Evolutionary conservation across 1,140 invertebrate species (phyloP).

Genomic region (Ceratoteleas bidentatus): DNA sequence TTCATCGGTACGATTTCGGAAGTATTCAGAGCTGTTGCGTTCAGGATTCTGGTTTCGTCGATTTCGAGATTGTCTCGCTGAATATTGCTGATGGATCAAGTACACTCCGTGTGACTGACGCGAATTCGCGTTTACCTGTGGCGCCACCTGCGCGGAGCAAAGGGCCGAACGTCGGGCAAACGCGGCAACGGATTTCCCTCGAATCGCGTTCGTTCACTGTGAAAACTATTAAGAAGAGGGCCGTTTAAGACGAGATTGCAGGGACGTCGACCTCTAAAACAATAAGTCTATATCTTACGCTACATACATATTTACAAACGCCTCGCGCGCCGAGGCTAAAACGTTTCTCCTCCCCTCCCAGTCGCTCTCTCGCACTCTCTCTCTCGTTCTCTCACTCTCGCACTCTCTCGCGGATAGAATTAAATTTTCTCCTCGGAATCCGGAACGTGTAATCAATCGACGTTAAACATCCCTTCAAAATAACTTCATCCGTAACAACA

Average conservation of each 20-base stretch:
- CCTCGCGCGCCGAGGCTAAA: slow-evolving; percentile 67
- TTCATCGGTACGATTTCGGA: too few species aligned
- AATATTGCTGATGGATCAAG: too few species aligned
- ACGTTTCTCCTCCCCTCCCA: slow-evolving; percentile 19
- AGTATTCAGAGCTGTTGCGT: too few species aligned
- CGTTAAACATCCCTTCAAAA: slow-evolving; percentile 42
- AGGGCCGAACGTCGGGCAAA: too few species aligned
- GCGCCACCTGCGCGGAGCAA: too few species aligned
- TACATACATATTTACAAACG: slow-evolving; percentile 81
- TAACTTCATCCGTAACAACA: slow-evolving; percentile 53
- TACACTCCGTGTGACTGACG: too few species aligned
- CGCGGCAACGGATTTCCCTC: slow-evolving; percentile 13
- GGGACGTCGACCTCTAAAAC: slow-evolving; percentile 78
- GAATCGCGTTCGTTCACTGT: slow-evolving; percentile 13
- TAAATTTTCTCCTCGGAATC: slow-evolving; percentile 59
- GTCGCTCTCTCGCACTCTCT: slow-evolving; percentile 14
- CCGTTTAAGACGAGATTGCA: slow-evolving; percentile 67
- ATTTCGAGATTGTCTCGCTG: too few species aligned
- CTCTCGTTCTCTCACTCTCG: slow-evolving; percentile 32
- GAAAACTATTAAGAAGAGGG: slow-evolving; percentile 53
- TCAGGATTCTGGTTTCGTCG: too few species aligned
- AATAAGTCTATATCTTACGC: slow-evolving; percentile 80
- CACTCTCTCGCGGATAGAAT: slow-evolving; percentile 24
- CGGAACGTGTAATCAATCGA: slow-evolving; percentile 69
- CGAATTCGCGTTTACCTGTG: too few species aligned